These are phyloP conservation scores for Nibea coibor DNA, from an alignment of 2,113 vertebrate genomes.

Conservation along the genomic window DNA sequence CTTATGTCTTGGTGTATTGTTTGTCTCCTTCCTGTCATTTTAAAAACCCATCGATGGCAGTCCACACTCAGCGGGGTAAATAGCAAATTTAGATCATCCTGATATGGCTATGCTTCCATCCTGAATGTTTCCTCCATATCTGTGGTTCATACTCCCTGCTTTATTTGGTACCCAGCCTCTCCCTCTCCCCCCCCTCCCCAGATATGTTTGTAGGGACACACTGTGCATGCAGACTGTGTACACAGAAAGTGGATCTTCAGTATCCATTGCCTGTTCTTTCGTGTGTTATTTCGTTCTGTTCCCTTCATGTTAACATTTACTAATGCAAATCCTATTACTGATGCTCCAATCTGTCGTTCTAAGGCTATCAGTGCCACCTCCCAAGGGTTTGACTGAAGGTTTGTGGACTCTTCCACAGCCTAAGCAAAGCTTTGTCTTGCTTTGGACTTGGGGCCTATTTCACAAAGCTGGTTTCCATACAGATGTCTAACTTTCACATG, in stretches of 20 bases:
- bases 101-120: constrained; percentile 80
- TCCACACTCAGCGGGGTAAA: constrained; percentile 96
- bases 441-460: constrained; percentile 77
- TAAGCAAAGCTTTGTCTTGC: constrained; percentile 77
- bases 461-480: constrained; percentile 77
- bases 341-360: constrained; percentile 46
- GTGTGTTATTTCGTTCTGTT: constrained; percentile 69
- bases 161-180: constrained; percentile 45
- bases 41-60: constrained; percentile 88
- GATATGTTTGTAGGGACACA: constrained; percentile 70
- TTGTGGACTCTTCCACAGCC: constrained; percentile 65
- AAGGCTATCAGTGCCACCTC: constrained; percentile 52
- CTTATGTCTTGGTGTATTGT: constrained; percentile 85
- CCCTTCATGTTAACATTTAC: constrained; percentile 71
- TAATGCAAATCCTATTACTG: constrained; percentile 70
- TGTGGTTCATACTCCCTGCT: constrained; percentile 61
- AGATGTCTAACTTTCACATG: constrained; percentile 81
- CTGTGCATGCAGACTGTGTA: constrained; percentile 77
- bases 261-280: constrained; percentile 66
- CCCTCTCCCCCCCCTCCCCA: constrained; percentile 23
- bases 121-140: constrained; percentile 77
- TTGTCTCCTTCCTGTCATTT: constrained; percentile 82
- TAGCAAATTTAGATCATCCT: constrained; percentile 82
- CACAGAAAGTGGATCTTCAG: constrained; percentile 49
- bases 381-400: constrained; percentile 65